A percentile compares a stretch with the other conserved stretches of the same genome.
phyloP scores from a whole-genome alignment of 1,140 invertebrate species.

The Apocrypta bakeri region DNA sequence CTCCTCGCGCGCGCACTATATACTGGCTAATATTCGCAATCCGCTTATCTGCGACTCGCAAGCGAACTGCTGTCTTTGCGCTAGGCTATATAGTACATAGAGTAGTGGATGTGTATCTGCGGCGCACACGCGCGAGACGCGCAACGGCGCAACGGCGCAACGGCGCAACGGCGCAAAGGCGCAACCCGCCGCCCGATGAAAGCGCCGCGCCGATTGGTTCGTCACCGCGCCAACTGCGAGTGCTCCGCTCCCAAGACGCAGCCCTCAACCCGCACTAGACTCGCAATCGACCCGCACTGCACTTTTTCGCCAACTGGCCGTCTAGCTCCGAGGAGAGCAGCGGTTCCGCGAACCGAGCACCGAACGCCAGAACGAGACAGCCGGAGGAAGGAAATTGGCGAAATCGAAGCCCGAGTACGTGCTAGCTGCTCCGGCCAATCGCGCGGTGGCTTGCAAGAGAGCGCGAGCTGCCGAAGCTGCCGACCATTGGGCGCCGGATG shows the following conservation, averaged over 20 bases:
- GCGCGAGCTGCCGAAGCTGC: neutral
- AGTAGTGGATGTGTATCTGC: too few species aligned
- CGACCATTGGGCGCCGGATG: constrained; percentile 63
- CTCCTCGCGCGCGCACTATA: constrained; percentile 6
- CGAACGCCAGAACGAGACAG: neutral
- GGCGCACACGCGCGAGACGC: constrained; percentile 29
- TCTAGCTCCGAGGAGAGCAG: too few species aligned
- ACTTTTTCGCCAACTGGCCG: too few species aligned
- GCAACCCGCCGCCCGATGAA: constrained; percentile 3
- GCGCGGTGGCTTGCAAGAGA: constrained; percentile 59
- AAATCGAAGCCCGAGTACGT: neutral
- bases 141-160: too few species aligned
- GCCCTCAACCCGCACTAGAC: too few species aligned
- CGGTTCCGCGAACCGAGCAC: too few species aligned
- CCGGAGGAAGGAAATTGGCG: neutral
- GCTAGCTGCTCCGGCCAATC: constrained; percentile 61
- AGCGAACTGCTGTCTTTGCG: neutral
- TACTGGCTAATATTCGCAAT: neutral
- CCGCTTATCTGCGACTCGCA: neutral
- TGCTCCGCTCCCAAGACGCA: neutral
- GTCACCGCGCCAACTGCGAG: too few species aligned
- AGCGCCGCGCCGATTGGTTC: constrained; percentile 21
- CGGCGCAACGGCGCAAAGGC: too few species aligned
- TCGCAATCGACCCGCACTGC: too few species aligned
- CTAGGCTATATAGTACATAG: too few species aligned